These are phyloP conservation scores for Pseudotriccus pelzelni DNA, from an alignment of 2,797 vertebrate genomes.

Conservation along the genomic window DNA sequence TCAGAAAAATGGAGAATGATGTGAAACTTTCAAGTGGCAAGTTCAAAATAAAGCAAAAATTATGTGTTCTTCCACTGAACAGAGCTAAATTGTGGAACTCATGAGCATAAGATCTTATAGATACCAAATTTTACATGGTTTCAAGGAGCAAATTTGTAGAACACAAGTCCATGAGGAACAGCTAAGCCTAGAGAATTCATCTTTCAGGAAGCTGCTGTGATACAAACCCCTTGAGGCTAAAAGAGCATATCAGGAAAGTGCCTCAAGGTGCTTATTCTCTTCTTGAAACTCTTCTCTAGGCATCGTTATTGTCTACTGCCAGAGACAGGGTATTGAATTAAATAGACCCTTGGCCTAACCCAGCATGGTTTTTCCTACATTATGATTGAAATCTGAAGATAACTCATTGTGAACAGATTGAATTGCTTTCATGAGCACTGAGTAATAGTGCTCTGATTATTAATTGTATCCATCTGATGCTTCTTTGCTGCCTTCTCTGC, in stretches of 20 bases:
- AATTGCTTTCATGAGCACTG: background rate
- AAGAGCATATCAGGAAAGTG: background rate
- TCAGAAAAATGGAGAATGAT: background rate
- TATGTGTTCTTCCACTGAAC: background rate
- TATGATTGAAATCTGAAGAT: background rate
- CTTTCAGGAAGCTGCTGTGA: background rate
- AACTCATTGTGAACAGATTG: background rate
- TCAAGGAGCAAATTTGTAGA: background rate
- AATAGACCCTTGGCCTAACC: background rate
- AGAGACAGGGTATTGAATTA: background rate
- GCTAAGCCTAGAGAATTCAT: background rate
- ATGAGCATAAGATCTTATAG: background rate
- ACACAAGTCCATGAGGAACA: background rate
- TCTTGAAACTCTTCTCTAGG: background rate
- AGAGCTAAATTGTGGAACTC: background rate
- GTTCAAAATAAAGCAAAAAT: background rate
- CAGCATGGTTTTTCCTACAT: background rate
- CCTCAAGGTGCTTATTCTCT: background rate
- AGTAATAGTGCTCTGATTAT: background rate
- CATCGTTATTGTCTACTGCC: accelerated
- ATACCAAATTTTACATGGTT: background rate
- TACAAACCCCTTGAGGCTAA: background rate
- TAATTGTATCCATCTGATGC: background rate
- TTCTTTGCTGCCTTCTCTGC: background rate
- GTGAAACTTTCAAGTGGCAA: background rate